Base-by-base conservation (phyloP, 2,113 vertebrate species). In the Alectura lathami region DNA sequence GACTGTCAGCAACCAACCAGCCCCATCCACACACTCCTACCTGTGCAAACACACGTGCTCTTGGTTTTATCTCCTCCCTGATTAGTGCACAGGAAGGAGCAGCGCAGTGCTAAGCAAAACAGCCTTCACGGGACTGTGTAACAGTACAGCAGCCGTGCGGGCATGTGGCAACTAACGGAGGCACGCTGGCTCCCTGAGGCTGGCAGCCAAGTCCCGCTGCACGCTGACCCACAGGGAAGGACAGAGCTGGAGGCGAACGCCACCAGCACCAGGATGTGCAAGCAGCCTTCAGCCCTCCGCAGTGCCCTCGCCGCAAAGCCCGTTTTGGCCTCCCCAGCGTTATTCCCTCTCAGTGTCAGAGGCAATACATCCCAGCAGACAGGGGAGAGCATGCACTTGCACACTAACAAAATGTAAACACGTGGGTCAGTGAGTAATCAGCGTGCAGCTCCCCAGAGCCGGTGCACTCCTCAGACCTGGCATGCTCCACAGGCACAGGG, bases 231-330 rank as follows among this genome's bases (percentile, higher is more conserved):
- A 24, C 0, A 4, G 53, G 36, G 8, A 34, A 18, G 24, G n/a
- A 14, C 26, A 29, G 56, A 56, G 42, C 70, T 78, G 23, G 76
- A 36, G 36, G 32, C 1, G 0, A 62, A 45, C 5, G 1, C 40
- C 40, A 40, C 1, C 18, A 18, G 4, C 51, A 13, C 15, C 17
- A 2, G 0, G 27, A 48, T 66, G 16, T 0, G 3, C 30, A 5
- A 32, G 47, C 48, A 32, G 59, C 60, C 51, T 42, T 78, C 36
- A 57, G 68, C 30, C 34, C 48, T 27, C 30, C 48, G 4, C 0
- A 59, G 45, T 8, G 3, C 26, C 43, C 57, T 36, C 4, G 1
- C 68, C 50, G 57, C 27, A 7, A 57, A 64, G 17, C 9, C 50
- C 26, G 5, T 22, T 12, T 32, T 2, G 36, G 50, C 81, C 57